Evolutionary conservation across 30 jellyfish, hydroid and myxozoan species (phyloP).

Genomic region (Hydractinia echinata): DNA sequence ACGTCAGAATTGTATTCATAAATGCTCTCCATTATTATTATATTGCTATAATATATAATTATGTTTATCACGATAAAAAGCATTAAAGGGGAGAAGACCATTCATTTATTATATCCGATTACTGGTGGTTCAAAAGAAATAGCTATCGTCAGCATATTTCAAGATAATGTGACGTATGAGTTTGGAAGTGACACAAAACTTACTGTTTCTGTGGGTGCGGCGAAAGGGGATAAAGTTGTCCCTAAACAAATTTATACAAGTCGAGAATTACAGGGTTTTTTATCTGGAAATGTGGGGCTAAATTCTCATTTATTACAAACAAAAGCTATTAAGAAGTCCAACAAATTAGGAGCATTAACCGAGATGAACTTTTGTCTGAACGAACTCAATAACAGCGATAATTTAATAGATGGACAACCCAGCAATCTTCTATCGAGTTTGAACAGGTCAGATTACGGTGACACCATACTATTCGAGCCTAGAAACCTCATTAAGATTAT

Average conservation of each 20-base stretch:
- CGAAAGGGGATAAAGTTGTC: neutral
- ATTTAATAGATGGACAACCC: slow-evolving; percentile 12
- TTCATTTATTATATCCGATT: neutral
- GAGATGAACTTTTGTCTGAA: neutral
- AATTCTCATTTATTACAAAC: too few relatives aligned
- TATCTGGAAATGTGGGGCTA: too few relatives aligned
- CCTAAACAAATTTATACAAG: neutral
- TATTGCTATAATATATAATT: neutral
- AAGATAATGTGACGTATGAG: slow-evolving; percentile 3
- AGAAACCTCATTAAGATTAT: neutral
- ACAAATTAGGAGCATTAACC: too few relatives aligned
- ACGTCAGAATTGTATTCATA: neutral
- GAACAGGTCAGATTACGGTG: neutral
- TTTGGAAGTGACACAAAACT: slow-evolving; percentile 2
- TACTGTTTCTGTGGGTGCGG: neutral
- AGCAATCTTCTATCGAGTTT: neutral
- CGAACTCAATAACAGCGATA: slow-evolving; percentile 12
- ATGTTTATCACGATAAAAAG: neutral
- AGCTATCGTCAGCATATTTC: slow-evolving; percentile 8
- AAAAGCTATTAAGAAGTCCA: too few relatives aligned
- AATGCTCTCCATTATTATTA: neutral
- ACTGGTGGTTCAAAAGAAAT: neutral
- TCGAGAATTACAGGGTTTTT: neutral
- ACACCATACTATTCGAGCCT: neutral
- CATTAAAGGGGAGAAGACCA: neutral